Percentiles rank a stretch among this genome's conserved stretches.
These are phyloP conservation scores for Aplysina aerophoba DNA, from an alignment of 37 sponge, comb jelly and placozoan species.

Conservation along the genomic window DNA sequence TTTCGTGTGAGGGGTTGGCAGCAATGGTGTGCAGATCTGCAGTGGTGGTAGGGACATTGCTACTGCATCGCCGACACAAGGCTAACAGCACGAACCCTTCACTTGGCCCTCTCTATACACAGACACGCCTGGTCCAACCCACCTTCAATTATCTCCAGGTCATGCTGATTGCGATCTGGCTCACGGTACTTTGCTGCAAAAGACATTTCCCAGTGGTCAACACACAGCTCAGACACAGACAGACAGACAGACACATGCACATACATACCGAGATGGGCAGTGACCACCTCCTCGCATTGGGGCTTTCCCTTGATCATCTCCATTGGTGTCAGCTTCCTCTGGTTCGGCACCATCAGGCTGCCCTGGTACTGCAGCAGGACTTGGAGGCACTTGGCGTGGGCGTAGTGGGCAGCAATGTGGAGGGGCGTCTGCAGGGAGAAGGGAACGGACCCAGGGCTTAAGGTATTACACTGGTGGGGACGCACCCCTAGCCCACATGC, in stretches of 20 bases:
- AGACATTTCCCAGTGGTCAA: background rate
- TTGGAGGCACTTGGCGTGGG: slow-evolving; percentile 49
- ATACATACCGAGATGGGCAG: slow-evolving; percentile 45
- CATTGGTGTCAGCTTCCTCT: slow-evolving; percentile 39
- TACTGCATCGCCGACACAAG: background rate
- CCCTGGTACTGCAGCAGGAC: slow-evolving; percentile 63
- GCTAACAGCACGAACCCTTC: too few species aligned
- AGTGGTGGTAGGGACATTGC: background rate
- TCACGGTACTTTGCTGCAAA: slow-evolving; percentile 11
- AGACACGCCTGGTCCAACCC: background rate
- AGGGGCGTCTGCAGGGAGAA: slow-evolving; percentile 66
- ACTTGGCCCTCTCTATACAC: background rate
- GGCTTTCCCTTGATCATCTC: slow-evolving; percentile 56
- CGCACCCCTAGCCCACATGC: background rate
- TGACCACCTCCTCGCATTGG: slow-evolving; percentile 50
- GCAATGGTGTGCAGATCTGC: background rate
- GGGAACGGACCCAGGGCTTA: background rate
- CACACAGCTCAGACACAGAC: background rate
- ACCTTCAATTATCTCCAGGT: slow-evolving; percentile 15
- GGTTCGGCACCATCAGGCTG: slow-evolving; percentile 34
- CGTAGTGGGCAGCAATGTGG: slow-evolving; percentile 68
- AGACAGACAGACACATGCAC: background rate
- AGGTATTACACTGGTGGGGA: background rate
- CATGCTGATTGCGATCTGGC: background rate
- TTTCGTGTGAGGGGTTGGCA: background rate